Base-by-base conservation (phyloP, 1,140 invertebrate genomes). In the Batillaria attramentaria region DNA sequence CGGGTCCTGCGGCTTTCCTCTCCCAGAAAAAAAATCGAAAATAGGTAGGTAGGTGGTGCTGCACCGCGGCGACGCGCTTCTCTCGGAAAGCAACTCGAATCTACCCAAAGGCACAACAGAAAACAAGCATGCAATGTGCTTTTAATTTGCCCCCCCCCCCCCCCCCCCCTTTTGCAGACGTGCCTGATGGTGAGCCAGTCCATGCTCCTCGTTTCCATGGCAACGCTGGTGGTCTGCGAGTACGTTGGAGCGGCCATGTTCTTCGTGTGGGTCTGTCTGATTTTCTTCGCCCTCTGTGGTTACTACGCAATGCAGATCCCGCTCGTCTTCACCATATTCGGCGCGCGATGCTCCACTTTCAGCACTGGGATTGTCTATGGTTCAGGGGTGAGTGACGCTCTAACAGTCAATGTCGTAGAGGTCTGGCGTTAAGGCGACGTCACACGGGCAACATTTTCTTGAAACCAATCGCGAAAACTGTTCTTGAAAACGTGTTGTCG, bases 201-300 rank as follows among this genome's bases (percentile, higher is more conserved):
- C 35, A 43, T 20, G 3, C 57, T 77, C 35, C n/a, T 77, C 16
- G 62, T 57, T 31, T 42, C 62, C 16, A 39, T 42, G 28, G 57
- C 13, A 2, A 46, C 74, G 16, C 35, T 62, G n/a, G 20, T 68
- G 35, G n/a, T 33, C 35, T 66, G 37, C 18, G 42, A 43, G 33
- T 13, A 60, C 31, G 37, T 16, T 18, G 74, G 54, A 37, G 54
- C 35, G 37, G 42, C 43, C 43, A 72, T 78, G 68, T 39, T 78
- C 41, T 46, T 78, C n/a, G 70, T 66, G 28, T 72, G 69, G 57
- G 50, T 79, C 20, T 65, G 57, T 39, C 18, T 54, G 16, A 73
- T 73, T 37, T 79, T 43, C n/a, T 3, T 20, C 2, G 70, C 69
- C 41, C 35, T 62, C 37, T 31, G 50, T 20, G 69, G 57, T 5